These are phyloP conservation scores for Chouioia cunea DNA, from an alignment of 2,888 invertebrate species.

Conservation along the genomic window DNA sequence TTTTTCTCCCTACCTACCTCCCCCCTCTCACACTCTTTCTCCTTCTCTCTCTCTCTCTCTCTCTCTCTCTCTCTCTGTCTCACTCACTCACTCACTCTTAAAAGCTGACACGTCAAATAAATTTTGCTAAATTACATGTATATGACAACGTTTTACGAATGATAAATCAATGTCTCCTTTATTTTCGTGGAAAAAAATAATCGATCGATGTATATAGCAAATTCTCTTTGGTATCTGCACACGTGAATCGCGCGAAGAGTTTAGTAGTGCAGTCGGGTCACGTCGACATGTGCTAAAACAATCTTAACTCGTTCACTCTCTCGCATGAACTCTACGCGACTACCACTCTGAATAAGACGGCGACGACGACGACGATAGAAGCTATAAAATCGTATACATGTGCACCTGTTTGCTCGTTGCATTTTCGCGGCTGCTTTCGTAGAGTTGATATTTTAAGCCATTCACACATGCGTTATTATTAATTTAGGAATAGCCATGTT, in stretches of 20 bases:
- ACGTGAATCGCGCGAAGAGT: background rate
- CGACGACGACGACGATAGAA: background rate
- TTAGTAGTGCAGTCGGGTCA: background rate
- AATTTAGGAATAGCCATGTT: too few relatives aligned
- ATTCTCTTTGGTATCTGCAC: conserved; percentile 1
- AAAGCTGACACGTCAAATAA: conserved; percentile 45
- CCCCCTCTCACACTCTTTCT: too few relatives aligned
- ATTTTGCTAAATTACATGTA: conserved; percentile 11
- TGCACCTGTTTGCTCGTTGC: conserved; percentile 30
- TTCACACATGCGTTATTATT: too few relatives aligned
- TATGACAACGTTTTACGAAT: conserved; percentile 9
- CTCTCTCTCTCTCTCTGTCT: background rate
- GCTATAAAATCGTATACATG: conserved; percentile 7
- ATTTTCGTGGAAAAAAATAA: too few relatives aligned
- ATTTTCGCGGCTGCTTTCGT: background rate
- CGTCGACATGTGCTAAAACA: conserved; percentile 29
- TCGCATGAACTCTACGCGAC: background rate
- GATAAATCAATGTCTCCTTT: conserved; percentile 20
- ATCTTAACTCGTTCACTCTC: conserved; percentile 20
- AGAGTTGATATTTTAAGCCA: background rate
- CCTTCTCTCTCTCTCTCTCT: background rate
- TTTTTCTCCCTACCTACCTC: background rate
- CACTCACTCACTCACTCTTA: background rate
- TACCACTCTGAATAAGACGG: background rate
- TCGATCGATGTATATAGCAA: too few relatives aligned